Conservation (phyloP, 2,888 invertebrate species). For the Tetrapedia diversipes region DNA sequence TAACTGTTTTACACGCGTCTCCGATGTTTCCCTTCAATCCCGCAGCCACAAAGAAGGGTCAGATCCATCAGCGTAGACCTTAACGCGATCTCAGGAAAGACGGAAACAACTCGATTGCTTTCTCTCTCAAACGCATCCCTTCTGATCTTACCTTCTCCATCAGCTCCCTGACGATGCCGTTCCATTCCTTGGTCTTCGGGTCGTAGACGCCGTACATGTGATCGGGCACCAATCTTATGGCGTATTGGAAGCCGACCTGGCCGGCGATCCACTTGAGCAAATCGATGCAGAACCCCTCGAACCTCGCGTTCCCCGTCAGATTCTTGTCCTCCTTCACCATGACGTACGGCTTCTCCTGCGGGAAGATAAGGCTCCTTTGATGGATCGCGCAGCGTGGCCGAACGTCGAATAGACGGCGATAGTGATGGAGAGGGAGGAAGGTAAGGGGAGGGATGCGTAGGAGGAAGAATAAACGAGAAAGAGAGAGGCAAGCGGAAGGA, state of each 20-base stretch:
- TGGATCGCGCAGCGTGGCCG: slow-evolving; percentile 11
- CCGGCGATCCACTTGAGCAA: slow-evolving; percentile 92
- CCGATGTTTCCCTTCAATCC: background rate
- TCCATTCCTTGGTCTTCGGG: slow-evolving; percentile 94
- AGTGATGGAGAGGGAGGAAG: too few species aligned
- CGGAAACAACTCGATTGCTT: background rate
- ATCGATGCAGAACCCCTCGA: slow-evolving; percentile 96
- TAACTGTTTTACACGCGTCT: background rate
- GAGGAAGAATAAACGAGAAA: too few species aligned
- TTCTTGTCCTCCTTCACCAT: slow-evolving; percentile 94
- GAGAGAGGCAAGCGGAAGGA: background rate
- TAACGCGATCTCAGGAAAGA: slow-evolving; percentile 12
- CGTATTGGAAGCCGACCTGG: slow-evolving; percentile 94
- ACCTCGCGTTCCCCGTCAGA: slow-evolving; percentile 93
- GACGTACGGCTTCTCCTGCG: slow-evolving; percentile 94
- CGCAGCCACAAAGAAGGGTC: background rate
- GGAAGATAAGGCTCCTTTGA: slow-evolving; percentile 49
- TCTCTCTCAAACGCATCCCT: background rate
- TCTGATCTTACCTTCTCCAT: slow-evolving; percentile 89
- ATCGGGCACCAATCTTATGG: slow-evolving; percentile 92
- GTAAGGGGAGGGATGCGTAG: background rate
- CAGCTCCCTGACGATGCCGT: slow-evolving; percentile 93
- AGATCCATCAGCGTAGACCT: background rate
- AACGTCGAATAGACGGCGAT: too few species aligned
- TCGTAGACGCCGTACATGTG: slow-evolving; percentile 95